Base-by-base conservation (phyloP, 1,140 invertebrate species). In the Telenomus remus region DNA sequence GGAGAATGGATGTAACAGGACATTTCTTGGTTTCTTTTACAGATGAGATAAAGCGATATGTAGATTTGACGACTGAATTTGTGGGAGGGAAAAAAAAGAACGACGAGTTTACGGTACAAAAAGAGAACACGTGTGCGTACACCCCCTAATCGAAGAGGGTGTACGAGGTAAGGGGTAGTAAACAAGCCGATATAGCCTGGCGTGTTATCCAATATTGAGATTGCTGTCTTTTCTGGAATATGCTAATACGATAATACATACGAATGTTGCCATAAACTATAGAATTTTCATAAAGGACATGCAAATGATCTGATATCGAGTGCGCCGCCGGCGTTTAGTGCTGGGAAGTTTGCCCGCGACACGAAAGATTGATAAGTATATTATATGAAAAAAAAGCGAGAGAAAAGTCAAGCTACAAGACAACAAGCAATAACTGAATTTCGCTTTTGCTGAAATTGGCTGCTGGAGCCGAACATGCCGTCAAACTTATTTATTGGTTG, bases 161-260 rank as follows among this genome's bases (percentile, higher is more conserved):
- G 65, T 55, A 69, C 43, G 57, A 55, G 51, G 72, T 70, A 82
- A 80, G 80, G 79, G 81, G 76, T 81, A 82, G 84, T 86, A 87
- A 87, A 87, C 85, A 87, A 86, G 81, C 79, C 82, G 80, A 84
- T 87, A 85, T 83, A 84, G 77, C 80, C 70, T 70, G 66, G 73
- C 77, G 73, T 63, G 75, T 79, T 86, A 87, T 86, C 86, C 86
- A 88, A 88, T 88, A 88, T 88, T 87, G 85, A 87, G 85, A 88
- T 88, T 87, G 87, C 86, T 83, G 86, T 84, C 82, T 86, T 85
- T 86, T 79, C 75, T 82, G 79, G 85, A 86, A 88, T 88, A 88
- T 88, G 86, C 86, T 88, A 88, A 88, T 88, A 82, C 74, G 82
- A 87, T 88, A 88, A 88, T 87, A 88, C 85, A 88, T 87, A 88